Conservation (phyloP, 2,113 vertebrate species). For the Stigmatopora nigra region DNA sequence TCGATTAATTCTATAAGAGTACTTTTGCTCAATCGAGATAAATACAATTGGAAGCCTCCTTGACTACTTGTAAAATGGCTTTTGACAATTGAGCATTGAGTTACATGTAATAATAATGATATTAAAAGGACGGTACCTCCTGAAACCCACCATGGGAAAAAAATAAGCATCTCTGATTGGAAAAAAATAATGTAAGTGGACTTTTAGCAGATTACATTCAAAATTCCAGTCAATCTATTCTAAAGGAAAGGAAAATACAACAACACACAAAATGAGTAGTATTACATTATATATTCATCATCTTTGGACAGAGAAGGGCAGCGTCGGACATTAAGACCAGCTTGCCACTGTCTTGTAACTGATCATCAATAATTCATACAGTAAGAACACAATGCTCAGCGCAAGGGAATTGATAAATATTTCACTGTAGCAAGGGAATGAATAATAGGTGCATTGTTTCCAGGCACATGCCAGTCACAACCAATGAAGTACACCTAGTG, state of each 20-base stretch:
- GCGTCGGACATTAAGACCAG: conserved; percentile 9
- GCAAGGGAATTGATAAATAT: conserved; percentile 42
- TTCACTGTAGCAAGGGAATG: conserved; percentile 37
- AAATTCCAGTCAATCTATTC: neutral
- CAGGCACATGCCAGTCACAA: neutral
- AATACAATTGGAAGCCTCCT: no score
- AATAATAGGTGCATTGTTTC: conserved; percentile 25
- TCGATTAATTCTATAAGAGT: no score
- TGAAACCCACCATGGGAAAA: neutral
- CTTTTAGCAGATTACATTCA: neutral
- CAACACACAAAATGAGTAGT: conserved; percentile 3
- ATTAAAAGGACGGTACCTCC: no score
- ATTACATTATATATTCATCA: conserved; percentile 16
- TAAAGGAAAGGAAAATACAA: neutral
- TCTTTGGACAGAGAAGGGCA: conserved; percentile 9
- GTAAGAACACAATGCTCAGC: conserved; percentile 34
- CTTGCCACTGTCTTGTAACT: conserved; percentile 21
- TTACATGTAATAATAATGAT: no score
- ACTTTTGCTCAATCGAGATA: no score
- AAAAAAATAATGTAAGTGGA: neutral
- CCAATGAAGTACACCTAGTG: neutral
- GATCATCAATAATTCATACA: conserved; percentile 51
- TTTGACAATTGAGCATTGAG: no score
- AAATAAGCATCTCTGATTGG: neutral
- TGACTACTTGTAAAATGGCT: no score